These are phyloP conservation scores for rabbit (Oryctolagus cuniculus) DNA, from an alignment of 2,113 vertebrate species.

Conservation along the genomic window DNA sequence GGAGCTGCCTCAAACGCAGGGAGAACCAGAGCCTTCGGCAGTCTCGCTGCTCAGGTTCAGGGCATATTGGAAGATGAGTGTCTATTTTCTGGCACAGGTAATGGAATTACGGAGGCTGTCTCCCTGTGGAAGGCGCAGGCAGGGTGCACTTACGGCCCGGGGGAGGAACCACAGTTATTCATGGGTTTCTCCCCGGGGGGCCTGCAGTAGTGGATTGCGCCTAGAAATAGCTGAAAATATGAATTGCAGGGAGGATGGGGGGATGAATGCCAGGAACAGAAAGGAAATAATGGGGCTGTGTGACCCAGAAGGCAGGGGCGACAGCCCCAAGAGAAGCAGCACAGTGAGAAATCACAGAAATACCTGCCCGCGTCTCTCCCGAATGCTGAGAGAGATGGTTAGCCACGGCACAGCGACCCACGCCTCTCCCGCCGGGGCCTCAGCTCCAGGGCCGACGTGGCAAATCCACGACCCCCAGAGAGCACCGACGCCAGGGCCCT, in stretches of 20 bases:
- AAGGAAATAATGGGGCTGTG: not conserved
- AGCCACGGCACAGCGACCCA: fast-evolving
- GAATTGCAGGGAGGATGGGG: not conserved
- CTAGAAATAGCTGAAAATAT: not conserved
- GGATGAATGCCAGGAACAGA: not conserved
- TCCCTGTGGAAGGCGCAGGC: not conserved
- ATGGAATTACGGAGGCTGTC: not conserved
- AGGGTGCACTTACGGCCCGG: fast-evolving
- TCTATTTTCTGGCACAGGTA: not conserved
- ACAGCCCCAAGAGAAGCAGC: not conserved
- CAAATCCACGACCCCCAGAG: not conserved
- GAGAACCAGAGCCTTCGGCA: not conserved
- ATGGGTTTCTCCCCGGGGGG: not conserved
- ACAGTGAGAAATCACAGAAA: not conserved
- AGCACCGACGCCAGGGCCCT: not conserved
- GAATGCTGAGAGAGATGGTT: not conserved
- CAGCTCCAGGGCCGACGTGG: not conserved
- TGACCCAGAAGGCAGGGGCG: not conserved
- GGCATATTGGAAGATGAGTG: not conserved
- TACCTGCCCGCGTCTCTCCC: not conserved
- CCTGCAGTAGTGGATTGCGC: not conserved
- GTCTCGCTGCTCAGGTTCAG: not conserved
- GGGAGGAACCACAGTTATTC: not conserved
- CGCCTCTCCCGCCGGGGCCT: not conserved
- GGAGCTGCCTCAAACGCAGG: fast-evolving